A percentile compares a stretch with the other conserved stretches of the same genome.
These are phyloP conservation scores for Coracopsis vasa DNA, from an alignment of 2,113 vertebrate genomes.

Conservation along the genomic window DNA sequence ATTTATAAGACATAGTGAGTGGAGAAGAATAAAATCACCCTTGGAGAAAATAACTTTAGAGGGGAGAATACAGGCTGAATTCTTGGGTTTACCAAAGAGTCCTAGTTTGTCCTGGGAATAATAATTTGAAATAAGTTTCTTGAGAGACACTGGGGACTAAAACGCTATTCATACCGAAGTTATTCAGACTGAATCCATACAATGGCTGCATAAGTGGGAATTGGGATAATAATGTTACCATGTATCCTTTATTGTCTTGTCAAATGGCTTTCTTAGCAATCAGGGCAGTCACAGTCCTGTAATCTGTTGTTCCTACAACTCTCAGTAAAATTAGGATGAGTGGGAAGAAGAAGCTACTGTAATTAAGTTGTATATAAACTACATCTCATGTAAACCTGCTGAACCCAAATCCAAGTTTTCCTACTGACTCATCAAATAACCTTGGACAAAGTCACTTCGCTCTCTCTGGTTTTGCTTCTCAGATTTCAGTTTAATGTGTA, in stretches of 20 bases:
- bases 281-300: not conserved
- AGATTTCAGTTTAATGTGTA: not conserved
- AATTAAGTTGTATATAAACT: slow-evolving; percentile 26
- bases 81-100: not conserved
- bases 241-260: not conserved
- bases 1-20: not conserved
- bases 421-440: not conserved
- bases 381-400: not conserved
- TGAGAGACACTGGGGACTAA: not conserved
- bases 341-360: slow-evolving; percentile 51
- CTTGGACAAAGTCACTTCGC: not conserved
- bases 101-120: not conserved
- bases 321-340: not conserved
- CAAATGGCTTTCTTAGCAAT: not conserved
- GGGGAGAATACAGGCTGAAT: not conserved
- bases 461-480: not conserved
- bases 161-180: not conserved
- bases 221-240: not conserved
- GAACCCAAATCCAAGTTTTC: not conserved
- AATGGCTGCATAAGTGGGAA: not conserved
- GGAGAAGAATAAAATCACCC: not conserved
- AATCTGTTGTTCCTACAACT: slow-evolving; percentile 1
- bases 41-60: not conserved
- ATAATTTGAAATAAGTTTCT: not conserved
- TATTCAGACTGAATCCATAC: not conserved